A percentile compares a stretch with the other conserved stretches of the same genome.
Evolutionary conservation across 2,888 invertebrate species (phyloP).

Genomic region (Quadriops clusia): DNA sequence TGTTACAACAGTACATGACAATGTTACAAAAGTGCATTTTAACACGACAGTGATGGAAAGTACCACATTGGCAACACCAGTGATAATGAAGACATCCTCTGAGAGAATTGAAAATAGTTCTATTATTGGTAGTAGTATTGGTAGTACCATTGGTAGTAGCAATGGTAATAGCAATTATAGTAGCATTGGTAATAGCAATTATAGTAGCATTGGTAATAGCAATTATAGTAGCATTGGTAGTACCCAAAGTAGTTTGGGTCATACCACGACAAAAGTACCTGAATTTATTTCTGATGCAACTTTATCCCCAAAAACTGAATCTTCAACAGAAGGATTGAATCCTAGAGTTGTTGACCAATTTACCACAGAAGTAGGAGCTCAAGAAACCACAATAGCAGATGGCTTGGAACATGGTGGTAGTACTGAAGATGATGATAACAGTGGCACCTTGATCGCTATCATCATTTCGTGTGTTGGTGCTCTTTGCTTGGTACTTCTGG

Average conservation of each 20-base stretch:
- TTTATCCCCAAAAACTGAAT: no score
- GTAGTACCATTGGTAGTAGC: no score
- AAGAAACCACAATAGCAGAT: slow-evolving; percentile 30
- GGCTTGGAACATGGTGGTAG: slow-evolving; percentile 19
- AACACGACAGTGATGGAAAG: background rate
- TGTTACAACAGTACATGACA: slow-evolving; percentile 1
- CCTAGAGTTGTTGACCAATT: no score
- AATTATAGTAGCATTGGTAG: no score
- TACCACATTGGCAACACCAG: slow-evolving; percentile 7
- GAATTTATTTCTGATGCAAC: no score
- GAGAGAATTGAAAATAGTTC: slow-evolving; percentile 1
- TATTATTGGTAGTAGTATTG: background rate
- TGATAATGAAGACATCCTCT: slow-evolving; percentile 5
- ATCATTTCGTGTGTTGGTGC: slow-evolving; percentile 72
- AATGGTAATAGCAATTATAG: no score
- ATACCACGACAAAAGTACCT: no score
- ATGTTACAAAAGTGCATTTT: slow-evolving; percentile 4
- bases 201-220: no score
- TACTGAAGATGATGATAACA: slow-evolving; percentile 37
- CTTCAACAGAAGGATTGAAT: no score
- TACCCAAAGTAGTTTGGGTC: no score
- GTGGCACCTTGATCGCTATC: slow-evolving; percentile 68
- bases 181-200: no score
- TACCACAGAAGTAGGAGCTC: slow-evolving; percentile 18
- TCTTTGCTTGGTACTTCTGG: slow-evolving; percentile 62